Evolutionary conservation across 1,140 invertebrate genomes (phyloP).

Genomic region (Oncopodura yosiiana): DNA sequence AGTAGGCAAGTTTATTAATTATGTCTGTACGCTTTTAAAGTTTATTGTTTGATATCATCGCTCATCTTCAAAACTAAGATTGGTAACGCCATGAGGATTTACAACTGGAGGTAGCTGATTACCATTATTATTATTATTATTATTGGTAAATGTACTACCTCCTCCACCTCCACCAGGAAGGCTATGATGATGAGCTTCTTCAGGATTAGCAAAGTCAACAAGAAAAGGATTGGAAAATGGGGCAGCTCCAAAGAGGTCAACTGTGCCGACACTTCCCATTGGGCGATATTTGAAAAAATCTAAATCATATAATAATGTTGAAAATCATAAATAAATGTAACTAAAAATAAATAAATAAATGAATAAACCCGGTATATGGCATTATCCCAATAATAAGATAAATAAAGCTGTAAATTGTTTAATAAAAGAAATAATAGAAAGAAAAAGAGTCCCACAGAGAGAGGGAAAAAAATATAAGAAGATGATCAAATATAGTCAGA

Average conservation of each 20-base stretch:
- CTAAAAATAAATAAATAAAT: conserved; percentile 2
- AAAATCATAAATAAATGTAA: conserved; percentile 14
- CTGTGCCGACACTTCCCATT: conserved; percentile 1
- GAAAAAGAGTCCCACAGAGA: background rate
- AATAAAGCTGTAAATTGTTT: background rate
- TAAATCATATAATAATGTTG: conserved; percentile 5
- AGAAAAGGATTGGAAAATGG: conserved; percentile 33
- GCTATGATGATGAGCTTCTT: too few species aligned
- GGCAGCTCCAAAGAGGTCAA: conserved; percentile 29
- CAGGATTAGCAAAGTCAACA: background rate
- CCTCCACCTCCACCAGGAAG: background rate
- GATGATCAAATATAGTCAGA: too few species aligned
- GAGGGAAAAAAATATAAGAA: background rate
- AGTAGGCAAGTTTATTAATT: background rate
- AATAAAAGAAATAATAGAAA: background rate
- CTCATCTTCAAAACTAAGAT: conserved; percentile 24
- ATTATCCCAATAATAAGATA: background rate
- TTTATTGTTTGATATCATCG: conserved; percentile 3
- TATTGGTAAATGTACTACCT: too few species aligned
- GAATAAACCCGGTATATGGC: background rate
- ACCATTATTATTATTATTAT: too few species aligned
- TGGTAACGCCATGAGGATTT: conserved; percentile 16
- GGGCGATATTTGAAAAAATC: conserved; percentile 33
- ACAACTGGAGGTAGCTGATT: conserved; percentile 12
- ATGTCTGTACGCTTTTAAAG: background rate